Percentiles rank a stretch among this genome's conserved stretches.
Evolutionary conservation across 1,140 invertebrate species (phyloP).

Genomic region (Parasteatoda tepidariorum): DNA sequence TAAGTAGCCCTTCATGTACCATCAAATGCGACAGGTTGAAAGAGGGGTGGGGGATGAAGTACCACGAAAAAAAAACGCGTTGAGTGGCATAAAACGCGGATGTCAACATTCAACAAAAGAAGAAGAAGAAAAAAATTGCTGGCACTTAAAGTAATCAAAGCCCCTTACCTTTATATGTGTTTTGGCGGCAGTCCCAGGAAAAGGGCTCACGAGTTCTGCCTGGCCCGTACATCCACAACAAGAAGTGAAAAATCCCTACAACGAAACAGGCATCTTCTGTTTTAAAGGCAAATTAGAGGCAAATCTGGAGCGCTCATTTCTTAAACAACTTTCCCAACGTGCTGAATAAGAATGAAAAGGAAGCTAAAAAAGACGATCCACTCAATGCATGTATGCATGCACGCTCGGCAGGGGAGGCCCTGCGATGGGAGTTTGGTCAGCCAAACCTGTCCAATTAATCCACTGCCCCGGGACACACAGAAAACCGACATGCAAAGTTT

Average conservation of each 20-base stretch:
- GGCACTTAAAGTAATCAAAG: neutral
- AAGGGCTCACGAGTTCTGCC: slow-evolving; percentile 13
- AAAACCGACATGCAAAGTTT: slow-evolving; percentile 55
- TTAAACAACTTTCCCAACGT: slow-evolving; percentile 9
- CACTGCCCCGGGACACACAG: slow-evolving; percentile 45
- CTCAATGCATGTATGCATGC: slow-evolving; percentile 45
- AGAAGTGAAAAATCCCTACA: neutral
- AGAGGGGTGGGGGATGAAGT: too few relatives aligned
- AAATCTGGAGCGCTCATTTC: neutral
- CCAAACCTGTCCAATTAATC: slow-evolving; percentile 61
- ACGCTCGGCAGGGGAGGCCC: slow-evolving; percentile 36
- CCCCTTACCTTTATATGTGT: neutral
- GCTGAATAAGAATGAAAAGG: slow-evolving; percentile 31
- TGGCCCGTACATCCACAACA: slow-evolving; percentile 8
- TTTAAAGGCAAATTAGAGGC: slow-evolving; percentile 13
- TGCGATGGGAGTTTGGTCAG: slow-evolving; percentile 54
- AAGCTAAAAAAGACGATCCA: slow-evolving; percentile 33
- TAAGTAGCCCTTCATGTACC: neutral
- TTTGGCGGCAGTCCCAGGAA: neutral
- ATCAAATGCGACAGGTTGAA: too few relatives aligned
- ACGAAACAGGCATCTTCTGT: neutral
- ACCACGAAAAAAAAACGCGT: too few relatives aligned
- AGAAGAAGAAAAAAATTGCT: neutral
- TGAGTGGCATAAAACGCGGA: too few relatives aligned
- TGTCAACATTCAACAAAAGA: too few relatives aligned